Base-by-base conservation (phyloP, 2,113 vertebrate genomes). In the Oryzias woworae region DNA sequence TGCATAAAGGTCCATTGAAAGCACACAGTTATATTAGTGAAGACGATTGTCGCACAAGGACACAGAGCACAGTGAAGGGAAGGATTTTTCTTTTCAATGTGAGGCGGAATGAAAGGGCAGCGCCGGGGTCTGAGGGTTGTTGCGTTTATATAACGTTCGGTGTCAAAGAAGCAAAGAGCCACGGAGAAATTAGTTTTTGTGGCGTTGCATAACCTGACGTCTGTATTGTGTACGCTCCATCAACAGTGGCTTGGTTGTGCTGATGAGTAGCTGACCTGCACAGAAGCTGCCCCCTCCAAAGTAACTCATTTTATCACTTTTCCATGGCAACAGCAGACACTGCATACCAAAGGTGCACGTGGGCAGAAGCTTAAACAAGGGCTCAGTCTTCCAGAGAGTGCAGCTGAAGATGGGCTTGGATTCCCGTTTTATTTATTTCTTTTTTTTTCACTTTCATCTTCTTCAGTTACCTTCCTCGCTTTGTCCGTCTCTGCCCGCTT, bases 271-370 rank as follows among this genome's bases (percentile, higher is more conserved):
- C 75, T 79, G 81, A 83, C 73, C 81, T 78, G 77, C 79, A 77
- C 73, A 80, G 71, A 70, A 68, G 74, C 69, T 68, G 67, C 59
- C 77, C 74, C 75, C 68, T 71, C 77, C 67, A 53, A 62, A 78
- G 54, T 53, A 17, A 23, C 75, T 85, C 55, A 65, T 73, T 80
- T 65, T 67, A 71, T 78, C 69, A 66, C 75, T 86, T 85, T 83
- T 80, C 89, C 89, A 89, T 90, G 86, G 89, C 87, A 90, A 90
- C 89, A 87, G 83, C 84, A 76, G 81, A 85, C 81, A 83, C 85
- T 66, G 82, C 86, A 89, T 90, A 86, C 89, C 89, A 89, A 81
- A 84, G 82, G 86, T 84, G 86, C 85, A 88, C 83, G 85, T 90
- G 87, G 84, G 82, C 58, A 78, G 89, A 84, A 85, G 83, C 85